Evolutionary conservation across 1,140 invertebrate genomes (phyloP).

Genomic region (Aculops lycopersici): DNA sequence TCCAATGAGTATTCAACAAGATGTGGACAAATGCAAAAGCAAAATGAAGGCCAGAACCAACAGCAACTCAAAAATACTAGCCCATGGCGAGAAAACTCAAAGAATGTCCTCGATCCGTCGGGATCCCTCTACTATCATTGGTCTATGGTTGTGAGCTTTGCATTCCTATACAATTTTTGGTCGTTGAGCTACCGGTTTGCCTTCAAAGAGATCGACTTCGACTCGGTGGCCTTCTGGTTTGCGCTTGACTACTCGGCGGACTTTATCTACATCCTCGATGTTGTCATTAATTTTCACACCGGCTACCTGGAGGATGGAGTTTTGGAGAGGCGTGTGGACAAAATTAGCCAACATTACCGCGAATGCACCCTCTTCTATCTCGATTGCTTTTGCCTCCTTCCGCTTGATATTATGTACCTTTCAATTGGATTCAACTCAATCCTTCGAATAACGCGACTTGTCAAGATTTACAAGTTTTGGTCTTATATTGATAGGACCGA

Average conservation of each 20-base stretch:
- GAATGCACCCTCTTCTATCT: slow-evolving; percentile 96
- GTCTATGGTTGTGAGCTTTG: slow-evolving; percentile 83
- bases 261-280: slow-evolving; percentile 75
- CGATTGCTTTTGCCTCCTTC: slow-evolving; percentile 81
- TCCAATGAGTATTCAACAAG: neutral
- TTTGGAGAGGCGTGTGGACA: slow-evolving; percentile 66
- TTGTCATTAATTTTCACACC: slow-evolving; percentile 82
- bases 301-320: slow-evolving; percentile 85
- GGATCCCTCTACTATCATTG: slow-evolving; percentile 72
- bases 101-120: slow-evolving; percentile 18
- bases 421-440: slow-evolving; percentile 94
- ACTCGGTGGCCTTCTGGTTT: slow-evolving; percentile 73
- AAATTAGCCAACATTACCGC: slow-evolving; percentile 81
- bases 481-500: slow-evolving; percentile 91
- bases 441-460: slow-evolving; percentile 69
- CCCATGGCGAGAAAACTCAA: neutral
- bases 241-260: slow-evolving; percentile 82
- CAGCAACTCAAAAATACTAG: neutral
- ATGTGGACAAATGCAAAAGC: neutral
- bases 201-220: slow-evolving; percentile 40
- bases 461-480: slow-evolving; percentile 95
- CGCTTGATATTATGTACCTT: slow-evolving; percentile 85
- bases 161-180: slow-evolving; percentile 96
- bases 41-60: neutral
- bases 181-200: slow-evolving; percentile 92